These are phyloP conservation scores for Drosophila hydei DNA, from an alignment of 1,140 invertebrate genomes.

Conservation along the genomic window DNA sequence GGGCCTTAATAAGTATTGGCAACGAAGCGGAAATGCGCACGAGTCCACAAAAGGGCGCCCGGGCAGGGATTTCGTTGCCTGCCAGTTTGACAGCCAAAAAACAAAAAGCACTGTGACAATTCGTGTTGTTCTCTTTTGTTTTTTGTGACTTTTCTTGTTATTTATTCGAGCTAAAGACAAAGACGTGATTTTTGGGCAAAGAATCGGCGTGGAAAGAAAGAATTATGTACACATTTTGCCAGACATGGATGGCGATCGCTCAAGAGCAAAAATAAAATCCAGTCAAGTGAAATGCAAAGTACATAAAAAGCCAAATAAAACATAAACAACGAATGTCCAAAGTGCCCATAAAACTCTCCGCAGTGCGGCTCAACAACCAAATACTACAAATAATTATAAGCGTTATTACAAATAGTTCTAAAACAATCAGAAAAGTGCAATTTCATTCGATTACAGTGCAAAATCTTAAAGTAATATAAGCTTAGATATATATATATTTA, in stretches of 20 bases:
- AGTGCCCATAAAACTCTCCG: constrained; percentile 17
- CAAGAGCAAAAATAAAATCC: constrained; percentile 46
- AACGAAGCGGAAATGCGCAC: constrained; percentile 73
- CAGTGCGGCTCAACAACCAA: constrained; percentile 5
- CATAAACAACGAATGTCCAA: background rate
- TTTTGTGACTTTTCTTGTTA: constrained; percentile 11
- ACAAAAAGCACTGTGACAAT: constrained; percentile 37
- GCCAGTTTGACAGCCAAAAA: constrained; percentile 26
- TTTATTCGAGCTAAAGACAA: constrained; percentile 55
- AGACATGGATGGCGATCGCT: constrained; percentile 52
- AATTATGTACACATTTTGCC: constrained; percentile 56
- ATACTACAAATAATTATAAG: background rate
- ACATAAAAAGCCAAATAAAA: constrained; percentile 37
- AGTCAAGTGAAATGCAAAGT: constrained; percentile 59
- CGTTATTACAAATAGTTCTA: background rate
- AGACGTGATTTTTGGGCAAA: constrained; percentile 68
- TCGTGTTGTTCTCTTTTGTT: constrained; percentile 26
- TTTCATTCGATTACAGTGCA: no score
- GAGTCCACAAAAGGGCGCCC: constrained; percentile 44
- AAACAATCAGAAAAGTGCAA: background rate
- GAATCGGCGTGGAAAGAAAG: constrained; percentile 48
- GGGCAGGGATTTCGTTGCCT: constrained; percentile 6
- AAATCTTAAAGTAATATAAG: background rate
- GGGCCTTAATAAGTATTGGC: constrained; percentile 58
- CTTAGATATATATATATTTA: background rate